These are phyloP conservation scores for Drosophila pallidifrons DNA, from an alignment of 1,140 invertebrate genomes.

Conservation along the genomic window DNA sequence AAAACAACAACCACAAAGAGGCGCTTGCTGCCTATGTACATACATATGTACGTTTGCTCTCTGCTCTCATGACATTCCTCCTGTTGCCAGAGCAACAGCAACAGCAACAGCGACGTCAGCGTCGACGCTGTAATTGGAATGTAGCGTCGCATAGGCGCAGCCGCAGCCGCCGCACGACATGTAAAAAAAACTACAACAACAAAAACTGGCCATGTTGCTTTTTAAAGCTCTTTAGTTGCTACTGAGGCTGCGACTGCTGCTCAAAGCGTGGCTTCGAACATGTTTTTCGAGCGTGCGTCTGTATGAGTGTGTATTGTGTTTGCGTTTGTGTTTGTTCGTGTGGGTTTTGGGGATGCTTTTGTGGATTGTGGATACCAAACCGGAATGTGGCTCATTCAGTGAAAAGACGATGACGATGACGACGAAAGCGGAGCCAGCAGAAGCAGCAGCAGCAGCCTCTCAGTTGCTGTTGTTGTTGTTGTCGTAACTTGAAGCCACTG, in stretches of 20 bases:
- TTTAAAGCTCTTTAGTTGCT: slow-evolving; percentile 55
- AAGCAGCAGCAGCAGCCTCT: not conserved
- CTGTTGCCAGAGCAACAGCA: slow-evolving; percentile 35
- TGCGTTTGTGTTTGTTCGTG: slow-evolving; percentile 47
- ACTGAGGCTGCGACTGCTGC: slow-evolving; percentile 10
- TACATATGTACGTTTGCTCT: not conserved
- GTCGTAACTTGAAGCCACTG: slow-evolving; percentile 67
- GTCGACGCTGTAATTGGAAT: slow-evolving; percentile 58
- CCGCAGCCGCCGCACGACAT: slow-evolving; percentile 45
- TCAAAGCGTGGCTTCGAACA: slow-evolving; percentile 58
- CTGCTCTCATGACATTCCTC: slow-evolving; percentile 40
- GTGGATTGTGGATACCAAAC: slow-evolving; percentile 76
- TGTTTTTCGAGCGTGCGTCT: slow-evolving; percentile 42
- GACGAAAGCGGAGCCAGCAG: slow-evolving; percentile 13
- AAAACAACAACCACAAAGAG: slow-evolving; percentile 27
- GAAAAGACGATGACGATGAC: slow-evolving; percentile 68
- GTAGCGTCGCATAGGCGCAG: slow-evolving; percentile 64
- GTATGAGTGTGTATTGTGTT: slow-evolving; percentile 13
- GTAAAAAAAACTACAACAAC: slow-evolving; percentile 15
- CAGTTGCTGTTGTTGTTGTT: slow-evolving; percentile 29
- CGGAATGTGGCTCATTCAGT: slow-evolving; percentile 83
- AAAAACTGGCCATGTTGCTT: slow-evolving; percentile 78
- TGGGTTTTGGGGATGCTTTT: slow-evolving; percentile 81
- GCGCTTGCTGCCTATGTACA: not conserved
- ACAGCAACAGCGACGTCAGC: not conserved